Evolutionary conservation across 2,888 invertebrate species (phyloP).

Genomic region (Oxystoma pomonae): DNA sequence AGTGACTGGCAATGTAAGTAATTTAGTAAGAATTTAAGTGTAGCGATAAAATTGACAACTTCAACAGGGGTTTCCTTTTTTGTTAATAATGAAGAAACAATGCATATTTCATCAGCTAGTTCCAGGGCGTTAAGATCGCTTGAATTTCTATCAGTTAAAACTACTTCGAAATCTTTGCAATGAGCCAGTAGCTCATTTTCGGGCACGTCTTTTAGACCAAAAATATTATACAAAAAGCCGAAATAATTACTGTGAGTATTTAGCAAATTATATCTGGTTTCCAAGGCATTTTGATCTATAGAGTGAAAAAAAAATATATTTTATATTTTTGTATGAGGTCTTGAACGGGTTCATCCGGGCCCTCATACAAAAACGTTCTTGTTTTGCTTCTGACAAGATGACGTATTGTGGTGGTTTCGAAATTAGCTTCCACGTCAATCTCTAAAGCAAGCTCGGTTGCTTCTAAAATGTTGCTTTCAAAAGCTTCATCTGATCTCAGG

Average conservation of each 20-base stretch:
- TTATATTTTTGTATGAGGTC: background rate
- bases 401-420: background rate
- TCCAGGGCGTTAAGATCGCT: background rate
- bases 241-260: too few species aligned
- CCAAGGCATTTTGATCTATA: background rate
- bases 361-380: background rate
- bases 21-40: background rate
- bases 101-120: slow-evolving; percentile 5
- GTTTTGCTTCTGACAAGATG: background rate
- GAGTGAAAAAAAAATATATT: background rate
- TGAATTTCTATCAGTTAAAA: background rate
- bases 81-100: background rate
- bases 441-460: background rate
- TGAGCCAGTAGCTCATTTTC: too few species aligned
- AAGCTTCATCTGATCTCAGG: background rate
- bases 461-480: background rate
- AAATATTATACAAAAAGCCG: too few species aligned
- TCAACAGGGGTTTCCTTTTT: background rate
- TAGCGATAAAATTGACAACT: background rate
- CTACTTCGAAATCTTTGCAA: background rate
- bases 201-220: too few species aligned
- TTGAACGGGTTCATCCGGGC: background rate
- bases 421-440: background rate
- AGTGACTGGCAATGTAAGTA: slow-evolving; percentile 7
- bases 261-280: too few species aligned